These are phyloP conservation scores for Pygocentrus nattereri DNA, from an alignment of 2,797 vertebrate genomes.

Conservation along the genomic window DNA sequence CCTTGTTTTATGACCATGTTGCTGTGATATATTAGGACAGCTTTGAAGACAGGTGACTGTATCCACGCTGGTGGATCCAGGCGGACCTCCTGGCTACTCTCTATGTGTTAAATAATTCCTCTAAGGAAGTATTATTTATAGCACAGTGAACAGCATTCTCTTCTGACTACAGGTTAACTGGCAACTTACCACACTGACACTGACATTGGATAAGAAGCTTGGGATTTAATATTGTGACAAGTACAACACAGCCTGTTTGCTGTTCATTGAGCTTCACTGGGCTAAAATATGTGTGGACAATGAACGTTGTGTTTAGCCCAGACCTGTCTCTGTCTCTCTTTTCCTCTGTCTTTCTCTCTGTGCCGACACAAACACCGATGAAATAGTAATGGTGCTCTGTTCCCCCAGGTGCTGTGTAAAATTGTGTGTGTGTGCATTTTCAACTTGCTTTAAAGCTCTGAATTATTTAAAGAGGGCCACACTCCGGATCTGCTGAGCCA, in stretches of 20 bases:
- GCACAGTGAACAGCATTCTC: not conserved
- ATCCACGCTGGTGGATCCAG: not conserved
- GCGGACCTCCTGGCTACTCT: not conserved
- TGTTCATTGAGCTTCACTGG: not conserved
- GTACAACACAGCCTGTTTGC: not conserved
- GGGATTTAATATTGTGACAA: conserved; percentile 2
- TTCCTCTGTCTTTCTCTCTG: not conserved
- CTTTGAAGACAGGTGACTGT: no score
- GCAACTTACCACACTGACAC: not conserved
- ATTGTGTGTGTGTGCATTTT: conserved; percentile 21
- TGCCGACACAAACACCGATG: conserved; percentile 20
- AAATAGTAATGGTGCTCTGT: conserved; percentile 12
- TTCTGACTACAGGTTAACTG: conserved; percentile 5
- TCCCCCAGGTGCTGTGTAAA: conserved; percentile 19
- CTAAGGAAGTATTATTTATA: not conserved
- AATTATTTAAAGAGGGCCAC: conserved; percentile 36
- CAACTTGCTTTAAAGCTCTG: conserved; percentile 13
- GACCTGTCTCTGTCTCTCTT: not conserved
- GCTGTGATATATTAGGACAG: not conserved
- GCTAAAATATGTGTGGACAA: not conserved
- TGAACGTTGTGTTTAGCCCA: not conserved
- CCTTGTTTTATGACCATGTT: not conserved
- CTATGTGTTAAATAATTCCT: not conserved
- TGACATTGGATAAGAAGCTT: not conserved
- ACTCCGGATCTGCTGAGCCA: not conserved